These are phyloP conservation scores for Dromococcyx pavoninus DNA, from an alignment of 2,797 vertebrate species.

Conservation along the genomic window DNA sequence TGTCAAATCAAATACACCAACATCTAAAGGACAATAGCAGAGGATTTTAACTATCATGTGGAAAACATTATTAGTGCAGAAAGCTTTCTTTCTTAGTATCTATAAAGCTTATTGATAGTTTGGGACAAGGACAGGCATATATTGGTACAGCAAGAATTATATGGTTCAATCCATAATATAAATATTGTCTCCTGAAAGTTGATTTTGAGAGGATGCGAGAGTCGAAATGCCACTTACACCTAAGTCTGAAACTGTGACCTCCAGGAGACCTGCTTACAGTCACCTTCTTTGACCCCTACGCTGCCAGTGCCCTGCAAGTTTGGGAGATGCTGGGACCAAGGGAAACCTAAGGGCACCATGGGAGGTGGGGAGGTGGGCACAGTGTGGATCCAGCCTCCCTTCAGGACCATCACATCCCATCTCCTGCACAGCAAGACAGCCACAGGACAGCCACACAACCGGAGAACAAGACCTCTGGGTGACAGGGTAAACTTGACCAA, in stretches of 20 bases:
- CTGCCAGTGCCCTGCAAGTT: not conserved
- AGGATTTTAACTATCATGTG: not conserved
- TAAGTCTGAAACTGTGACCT: not conserved
- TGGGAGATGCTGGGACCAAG: not conserved
- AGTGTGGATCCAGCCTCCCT: no score
- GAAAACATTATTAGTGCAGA: not conserved
- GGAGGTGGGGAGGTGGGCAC: not conserved
- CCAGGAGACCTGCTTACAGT: no score
- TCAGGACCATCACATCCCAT: no score
- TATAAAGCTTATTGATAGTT: not conserved
- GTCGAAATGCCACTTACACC: not conserved
- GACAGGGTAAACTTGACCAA: not conserved
- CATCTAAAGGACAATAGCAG: not conserved
- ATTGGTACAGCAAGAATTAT: not conserved
- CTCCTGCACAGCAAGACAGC: not conserved
- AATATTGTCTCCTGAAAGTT: not conserved
- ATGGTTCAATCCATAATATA: not conserved
- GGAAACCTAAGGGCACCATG: no score
- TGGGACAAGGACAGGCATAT: not conserved
- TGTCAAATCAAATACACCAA: not conserved
- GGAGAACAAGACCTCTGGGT: not conserved
- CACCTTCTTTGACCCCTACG: not conserved
- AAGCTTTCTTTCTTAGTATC: not conserved
- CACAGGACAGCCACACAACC: not conserved
- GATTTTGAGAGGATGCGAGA: not conserved